Evolutionary conservation across 2,888 invertebrate genomes (phyloP), one percentile per base, ranked within the genome.

Genomic region (Odontocerum albicorne): DNA sequence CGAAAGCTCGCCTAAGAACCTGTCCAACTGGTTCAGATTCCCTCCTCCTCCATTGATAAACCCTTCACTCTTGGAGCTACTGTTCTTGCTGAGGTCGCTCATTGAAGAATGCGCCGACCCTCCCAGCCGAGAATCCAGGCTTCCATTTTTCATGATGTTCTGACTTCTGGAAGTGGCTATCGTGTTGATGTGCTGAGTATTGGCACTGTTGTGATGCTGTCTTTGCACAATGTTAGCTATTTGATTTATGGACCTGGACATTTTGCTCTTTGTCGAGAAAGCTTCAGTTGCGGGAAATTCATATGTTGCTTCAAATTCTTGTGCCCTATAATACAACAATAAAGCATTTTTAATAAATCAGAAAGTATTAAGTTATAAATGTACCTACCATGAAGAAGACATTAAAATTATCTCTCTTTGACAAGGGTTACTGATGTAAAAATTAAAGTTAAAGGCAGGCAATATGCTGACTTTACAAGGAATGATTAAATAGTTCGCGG

Each of bases 221-320:
- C 61, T 39, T 33, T 61, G 59, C 15, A 61, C 55, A 10, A 61
- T 59, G 21, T 44, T 61, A 17, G 59, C 50, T 16, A 61, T 61
- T 36, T 61, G 61, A 20, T 61, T 59, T 31, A 61, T 61, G 21
- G 61, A 59, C 3, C 61, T 51, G 19, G 57, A 59, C 52, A 61
- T 61, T 40, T 61, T 61, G 42, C 56, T 56, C 36, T 61, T 61
- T 6, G 56, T 39, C 1, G 61, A 61, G 35, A 61, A 58, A 2
- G 51, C 44, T 16, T 61, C 61, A 16, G 53, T 47, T 1, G 59
- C 55, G 1, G 65, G 60, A 22, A 67, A 65, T 51, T 73, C 74
- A 51, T 70, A 67, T 3, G 67, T 67, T 2, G 73, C 75, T 64
- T 85, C 84, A 72, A 79, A 86, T 63, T 86, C 85, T 55, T 74